Base-by-base conservation (phyloP, 2,113 vertebrate species). In the Sclerurus mexicanus region DNA sequence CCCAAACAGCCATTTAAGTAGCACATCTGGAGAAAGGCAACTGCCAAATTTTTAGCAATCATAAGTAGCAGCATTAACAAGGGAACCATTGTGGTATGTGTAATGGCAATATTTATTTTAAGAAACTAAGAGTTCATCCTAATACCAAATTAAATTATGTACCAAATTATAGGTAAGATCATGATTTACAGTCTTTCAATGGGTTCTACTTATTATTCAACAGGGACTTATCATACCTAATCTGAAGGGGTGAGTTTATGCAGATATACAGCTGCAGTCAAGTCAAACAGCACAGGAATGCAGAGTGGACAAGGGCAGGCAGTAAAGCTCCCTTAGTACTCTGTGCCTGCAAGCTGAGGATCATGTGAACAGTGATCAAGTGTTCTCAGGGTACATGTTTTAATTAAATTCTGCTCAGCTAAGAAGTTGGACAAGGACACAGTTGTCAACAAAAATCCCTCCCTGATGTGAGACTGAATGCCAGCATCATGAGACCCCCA, bases 351-450 rank as follows among this genome's bases (percentile, higher is more conserved):
- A 85, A 82, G 42, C 49, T 66, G 37, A 47, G 64, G 16, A 37
- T 88, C 83, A 67, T 88, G 88, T 90, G 72, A 94, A 90, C 64
- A 95, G 76, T 60, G 47, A 74, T 88, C 79, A 68, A 84, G 81
- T 93, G 85, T 92, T 95, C 89, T 92, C 86, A 89, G 91, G 79
- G 95, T 89, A 92, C 46, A 49, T 21, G 22, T 81, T 96, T 90
- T 93, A 93, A 95, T 93, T 93, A 90, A 93, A 96, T 96, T 94
- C 79, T 75, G 52, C 68, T 95, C 90, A 93, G 73, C 84, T 94
- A 64, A 86, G 90, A 84, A 87, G 31, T 37, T 74, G 89, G 28
- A 96, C 86, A 93, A 91, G 87, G 82, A 62, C 60, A 81, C 76
- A 85, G 35, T 81, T 95, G 86, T 92, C 68, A 92, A 75, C 60